Evolutionary conservation across 2,888 invertebrate genomes (phyloP).

Genomic region (Quadroppia sp.): DNA sequence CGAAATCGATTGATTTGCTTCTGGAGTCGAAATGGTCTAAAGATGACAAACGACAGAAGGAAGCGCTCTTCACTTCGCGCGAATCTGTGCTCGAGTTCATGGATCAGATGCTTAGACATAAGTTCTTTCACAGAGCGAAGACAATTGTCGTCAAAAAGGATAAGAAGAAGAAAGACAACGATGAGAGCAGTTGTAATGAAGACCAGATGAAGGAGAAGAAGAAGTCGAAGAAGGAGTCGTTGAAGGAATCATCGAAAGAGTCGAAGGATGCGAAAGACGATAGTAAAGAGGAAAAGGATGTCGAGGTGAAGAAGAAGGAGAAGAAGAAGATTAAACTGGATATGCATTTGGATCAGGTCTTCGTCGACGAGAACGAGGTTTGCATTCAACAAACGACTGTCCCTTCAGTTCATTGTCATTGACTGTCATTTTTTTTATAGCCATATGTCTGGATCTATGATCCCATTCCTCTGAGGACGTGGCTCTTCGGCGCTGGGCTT

Average conservation of each 20-base stretch:
- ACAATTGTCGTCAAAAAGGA: constrained; percentile 73
- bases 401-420: too few relatives aligned
- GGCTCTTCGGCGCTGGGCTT: constrained; percentile 73
- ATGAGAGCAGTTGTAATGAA: constrained; percentile 53
- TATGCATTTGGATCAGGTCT: constrained; percentile 92
- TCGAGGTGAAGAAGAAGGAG: constrained; percentile 62
- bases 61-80: constrained; percentile 72
- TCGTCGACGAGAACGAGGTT: constrained; percentile 84
- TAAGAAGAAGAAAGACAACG: constrained; percentile 57
- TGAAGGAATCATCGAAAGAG: constrained; percentile 48
- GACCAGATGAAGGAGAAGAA: constrained; percentile 50
- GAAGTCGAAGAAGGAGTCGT: constrained; percentile 48
- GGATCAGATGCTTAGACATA: constrained; percentile 79
- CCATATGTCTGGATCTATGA: constrained; percentile 97
- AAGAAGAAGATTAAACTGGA: constrained; percentile 91
- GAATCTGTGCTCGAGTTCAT: constrained; percentile 73
- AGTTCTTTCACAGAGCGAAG: constrained; percentile 90
- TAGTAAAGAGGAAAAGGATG: constrained; percentile 49
- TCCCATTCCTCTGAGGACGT: constrained; percentile 71
- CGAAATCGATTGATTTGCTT: constrained; percentile 83
- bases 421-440: constrained; percentile 27
- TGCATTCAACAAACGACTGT: background rate
- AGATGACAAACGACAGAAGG: constrained; percentile 58
- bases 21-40: constrained; percentile 85
- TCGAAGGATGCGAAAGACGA: constrained; percentile 23